Conservation (phyloP, 2,113 vertebrate species). For the Entomyzon cyanotis region DNA sequence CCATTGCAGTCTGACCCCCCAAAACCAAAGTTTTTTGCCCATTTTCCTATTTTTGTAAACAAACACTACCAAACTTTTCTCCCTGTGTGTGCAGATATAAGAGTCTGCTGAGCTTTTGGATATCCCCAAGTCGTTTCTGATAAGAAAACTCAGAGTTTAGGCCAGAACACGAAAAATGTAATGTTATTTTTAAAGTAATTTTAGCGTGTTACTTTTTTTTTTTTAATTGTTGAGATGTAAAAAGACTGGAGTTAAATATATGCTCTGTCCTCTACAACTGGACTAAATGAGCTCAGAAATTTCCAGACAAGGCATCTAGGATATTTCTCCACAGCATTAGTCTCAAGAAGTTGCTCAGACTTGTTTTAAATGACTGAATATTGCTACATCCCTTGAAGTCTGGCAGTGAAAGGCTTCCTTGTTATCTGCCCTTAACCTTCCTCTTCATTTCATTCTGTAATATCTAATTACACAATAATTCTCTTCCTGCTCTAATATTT, state of each 20-base stretch:
- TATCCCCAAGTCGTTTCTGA: neutral
- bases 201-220: neutral
- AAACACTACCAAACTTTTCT: neutral
- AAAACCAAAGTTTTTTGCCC: neutral
- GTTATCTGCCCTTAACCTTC: neutral
- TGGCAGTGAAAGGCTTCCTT: neutral
- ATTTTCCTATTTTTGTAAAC: neutral
- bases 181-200: neutral
- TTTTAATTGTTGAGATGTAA: neutral
- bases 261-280: neutral
- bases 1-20: neutral
- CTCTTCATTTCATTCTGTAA: neutral
- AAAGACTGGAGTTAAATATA: neutral
- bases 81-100: neutral
- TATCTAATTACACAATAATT: neutral
- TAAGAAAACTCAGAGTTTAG: neutral
- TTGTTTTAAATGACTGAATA: neutral
- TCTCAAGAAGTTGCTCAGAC: neutral
- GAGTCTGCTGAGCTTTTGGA: neutral
- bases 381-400: neutral
- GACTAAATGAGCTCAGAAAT: neutral
- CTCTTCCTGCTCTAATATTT: neutral
- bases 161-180: neutral
- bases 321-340: neutral
- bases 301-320: neutral